These are phyloP conservation scores for Burhinus bistriatus DNA, from an alignment of 2,113 vertebrate species.

Conservation along the genomic window DNA sequence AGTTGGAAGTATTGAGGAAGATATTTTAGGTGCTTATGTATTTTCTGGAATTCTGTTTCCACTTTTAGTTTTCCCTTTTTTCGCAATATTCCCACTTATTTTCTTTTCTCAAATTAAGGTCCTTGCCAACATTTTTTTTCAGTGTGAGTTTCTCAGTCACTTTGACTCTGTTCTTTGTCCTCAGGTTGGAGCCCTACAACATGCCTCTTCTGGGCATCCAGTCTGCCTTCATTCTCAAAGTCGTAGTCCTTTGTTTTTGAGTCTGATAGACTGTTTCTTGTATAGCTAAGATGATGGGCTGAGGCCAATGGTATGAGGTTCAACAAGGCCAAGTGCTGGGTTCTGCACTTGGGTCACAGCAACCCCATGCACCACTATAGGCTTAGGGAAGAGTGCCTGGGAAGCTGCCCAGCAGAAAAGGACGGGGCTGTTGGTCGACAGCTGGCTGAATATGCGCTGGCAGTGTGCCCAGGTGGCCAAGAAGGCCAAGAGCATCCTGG, in stretches of 20 bases:
- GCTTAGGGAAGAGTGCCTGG: neutral
- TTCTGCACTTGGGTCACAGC: neutral
- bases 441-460: neutral
- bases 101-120: neutral
- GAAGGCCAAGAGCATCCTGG: neutral
- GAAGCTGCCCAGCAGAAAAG: neutral
- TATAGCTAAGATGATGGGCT: neutral
- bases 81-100: neutral
- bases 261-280: neutral
- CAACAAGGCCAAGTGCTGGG: neutral
- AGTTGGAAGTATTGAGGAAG: neutral
- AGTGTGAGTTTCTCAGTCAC: neutral
- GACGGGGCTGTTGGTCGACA: neutral
- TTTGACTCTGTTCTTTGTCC: neutral
- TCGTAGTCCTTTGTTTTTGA: neutral
- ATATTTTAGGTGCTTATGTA: neutral
- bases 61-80: neutral
- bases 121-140: neutral
- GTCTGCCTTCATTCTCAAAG: neutral
- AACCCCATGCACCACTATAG: neutral
- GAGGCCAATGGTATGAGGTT: neutral
- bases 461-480: neutral
- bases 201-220: neutral
- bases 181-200: neutral
- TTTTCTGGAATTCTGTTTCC: neutral